Evolutionary conservation across 2,113 vertebrate genomes (phyloP).

Genomic region (Prinia subflava): DNA sequence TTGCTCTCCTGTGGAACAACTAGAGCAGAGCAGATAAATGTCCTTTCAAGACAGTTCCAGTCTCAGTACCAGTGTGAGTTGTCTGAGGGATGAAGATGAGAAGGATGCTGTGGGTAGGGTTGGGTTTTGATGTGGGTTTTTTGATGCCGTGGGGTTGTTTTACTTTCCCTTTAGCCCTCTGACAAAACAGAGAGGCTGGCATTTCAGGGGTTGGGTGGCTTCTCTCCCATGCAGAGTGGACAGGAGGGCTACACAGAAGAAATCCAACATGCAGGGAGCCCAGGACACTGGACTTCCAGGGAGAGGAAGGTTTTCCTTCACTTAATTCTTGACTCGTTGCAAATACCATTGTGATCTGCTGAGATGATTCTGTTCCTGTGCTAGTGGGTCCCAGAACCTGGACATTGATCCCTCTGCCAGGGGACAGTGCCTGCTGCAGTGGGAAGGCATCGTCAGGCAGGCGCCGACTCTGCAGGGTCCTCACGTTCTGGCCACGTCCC

Average conservation of each 20-base stretch:
- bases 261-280: not conserved
- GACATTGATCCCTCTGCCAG: not conserved
- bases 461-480: fast-evolving
- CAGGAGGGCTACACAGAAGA: not conserved
- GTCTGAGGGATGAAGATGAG: not conserved
- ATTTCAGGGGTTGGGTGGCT: not conserved
- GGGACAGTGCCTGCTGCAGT: not conserved
- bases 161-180: not conserved
- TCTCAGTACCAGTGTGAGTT: not conserved
- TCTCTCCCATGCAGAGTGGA: not conserved
- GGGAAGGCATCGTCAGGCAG: not conserved
- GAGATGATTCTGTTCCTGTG: fast-evolving
- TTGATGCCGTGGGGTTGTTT: not conserved
- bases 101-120: not conserved
- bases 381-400: not conserved
- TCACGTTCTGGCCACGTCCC: not conserved
- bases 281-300: not conserved
- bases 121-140: not conserved
- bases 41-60: not conserved
- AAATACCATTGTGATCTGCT: not conserved
- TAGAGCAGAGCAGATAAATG: not conserved
- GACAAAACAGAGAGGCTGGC: not conserved
- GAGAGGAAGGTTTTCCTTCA: not conserved
- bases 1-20: not conserved
- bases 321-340: not conserved